Evolutionary conservation across 1,140 invertebrate genomes (phyloP), one percentile per base, ranked within the genome.

Genomic region (Nylanderia fulva): DNA sequence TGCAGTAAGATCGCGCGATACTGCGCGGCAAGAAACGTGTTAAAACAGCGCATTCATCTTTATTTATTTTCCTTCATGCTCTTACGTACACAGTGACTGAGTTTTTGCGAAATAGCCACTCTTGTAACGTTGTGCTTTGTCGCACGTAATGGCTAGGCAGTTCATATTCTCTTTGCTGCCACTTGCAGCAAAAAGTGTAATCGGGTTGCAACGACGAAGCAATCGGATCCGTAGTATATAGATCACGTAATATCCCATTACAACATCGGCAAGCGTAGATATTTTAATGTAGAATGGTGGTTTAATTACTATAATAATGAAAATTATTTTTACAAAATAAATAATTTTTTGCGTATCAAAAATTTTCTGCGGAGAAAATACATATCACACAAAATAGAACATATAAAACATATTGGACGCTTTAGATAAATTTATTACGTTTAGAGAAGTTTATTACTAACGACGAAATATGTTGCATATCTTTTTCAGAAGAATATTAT

Each of bases 111-210:
- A 80, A 80, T 33, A 7, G 11, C 64, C 64, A 36, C 33, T 48
- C 63, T 71, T 71, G 48, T 80, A 56, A 80, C 36, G 64, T 80
- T 36, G 33, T 56, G 77, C 52, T 80, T 80, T 80, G 77, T 80
- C 77, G 64, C 77, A 29, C 64, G 77, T 71, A 80, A 80, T 63
- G 48, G 48, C 18, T 56, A 80, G 48, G 36, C 24, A 27, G 66
- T 58, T 80, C 24, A 71, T 80, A 71, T 80, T 69, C 33, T 56
- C 33, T 54, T 29, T 42, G 64, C 48, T 56, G 33, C 29, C 36
- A 58, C 64, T 80, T 33, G 64, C 39, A 68, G 60, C 52, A 71
- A 80, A 36, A 80, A 80, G 18, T 71, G 77, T 48, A 80, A 71
- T 58, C 61, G 33, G 24, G 52, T 72, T 72, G 64, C 64, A 39